phyloP scores from a whole-genome alignment of 1,140 invertebrate genomes.

The Bradynema listronoti region DNA sequence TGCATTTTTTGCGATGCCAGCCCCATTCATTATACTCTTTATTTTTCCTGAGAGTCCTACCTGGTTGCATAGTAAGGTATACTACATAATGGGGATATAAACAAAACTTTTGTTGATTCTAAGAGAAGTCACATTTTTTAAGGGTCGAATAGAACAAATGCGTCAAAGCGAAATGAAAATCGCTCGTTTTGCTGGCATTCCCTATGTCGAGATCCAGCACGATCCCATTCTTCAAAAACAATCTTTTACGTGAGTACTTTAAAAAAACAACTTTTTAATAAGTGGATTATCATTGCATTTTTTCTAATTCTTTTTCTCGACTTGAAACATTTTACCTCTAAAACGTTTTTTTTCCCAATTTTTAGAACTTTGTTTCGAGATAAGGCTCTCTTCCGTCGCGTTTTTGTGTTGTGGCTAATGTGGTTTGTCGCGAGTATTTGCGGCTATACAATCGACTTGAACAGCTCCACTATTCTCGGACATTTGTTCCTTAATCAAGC shows the following conservation, averaged over 20 bases:
- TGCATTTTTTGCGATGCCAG: conserved; percentile 45
- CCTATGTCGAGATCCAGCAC: conserved; percentile 39
- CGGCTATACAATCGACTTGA: conserved; percentile 54
- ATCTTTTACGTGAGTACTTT: conserved; percentile 29
- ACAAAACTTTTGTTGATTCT: conserved; percentile 10
- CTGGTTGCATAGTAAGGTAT: conserved; percentile 43
- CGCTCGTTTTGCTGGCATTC: conserved; percentile 46
- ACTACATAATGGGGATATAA: background rate
- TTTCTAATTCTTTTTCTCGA: no score
- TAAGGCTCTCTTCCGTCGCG: conserved; percentile 28
- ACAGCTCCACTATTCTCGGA: conserved; percentile 50
- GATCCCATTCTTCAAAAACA: conserved; percentile 41
- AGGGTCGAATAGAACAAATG: conserved; percentile 53
- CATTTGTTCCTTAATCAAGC: conserved; percentile 52
- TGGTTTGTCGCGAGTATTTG: conserved; percentile 52
- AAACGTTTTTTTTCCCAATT: no score
- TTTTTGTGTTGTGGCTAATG: conserved; percentile 39
- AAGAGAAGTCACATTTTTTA: conserved; percentile 10
- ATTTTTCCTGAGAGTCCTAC: conserved; percentile 55
- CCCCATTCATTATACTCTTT: conserved; percentile 49
- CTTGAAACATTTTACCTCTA: no score
- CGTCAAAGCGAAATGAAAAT: conserved; percentile 44
- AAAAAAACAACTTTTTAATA: no score
- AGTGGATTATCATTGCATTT: background rate
- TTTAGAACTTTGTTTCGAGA: conserved; percentile 37